Evolutionary conservation across 2,888 invertebrate genomes (phyloP).

Genomic region (Pandemis cinnamomeana): DNA sequence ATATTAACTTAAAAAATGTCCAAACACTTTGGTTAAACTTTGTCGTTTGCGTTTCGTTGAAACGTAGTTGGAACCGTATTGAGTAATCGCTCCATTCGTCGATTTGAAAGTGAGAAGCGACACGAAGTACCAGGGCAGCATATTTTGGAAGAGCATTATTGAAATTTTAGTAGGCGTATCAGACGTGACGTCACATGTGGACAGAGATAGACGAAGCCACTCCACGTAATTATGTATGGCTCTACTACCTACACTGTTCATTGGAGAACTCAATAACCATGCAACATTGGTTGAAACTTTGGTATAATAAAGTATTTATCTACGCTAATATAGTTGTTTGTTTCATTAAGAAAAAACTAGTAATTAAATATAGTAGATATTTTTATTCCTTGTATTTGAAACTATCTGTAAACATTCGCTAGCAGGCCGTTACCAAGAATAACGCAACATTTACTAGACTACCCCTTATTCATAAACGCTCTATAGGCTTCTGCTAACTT

Average conservation of each 20-base stretch:
- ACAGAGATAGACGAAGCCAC: not conserved
- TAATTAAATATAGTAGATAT: no score
- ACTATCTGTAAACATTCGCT: no score
- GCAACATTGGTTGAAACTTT: no score
- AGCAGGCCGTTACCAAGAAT: no score
- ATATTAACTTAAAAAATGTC: not conserved
- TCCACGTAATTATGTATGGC: not conserved
- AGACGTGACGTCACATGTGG: conserved; percentile 27
- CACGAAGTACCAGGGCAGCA: conserved; percentile 49
- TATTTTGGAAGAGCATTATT: conserved; percentile 30
- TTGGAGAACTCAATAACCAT: no score
- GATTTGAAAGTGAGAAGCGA: conserved; percentile 41
- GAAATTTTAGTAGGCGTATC: conserved; percentile 11
- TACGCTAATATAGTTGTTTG: no score
- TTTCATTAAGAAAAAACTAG: no score
- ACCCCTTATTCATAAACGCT: no score
- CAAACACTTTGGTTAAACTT: not conserved
- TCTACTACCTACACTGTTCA: not conserved
- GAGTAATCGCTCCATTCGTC: conserved; percentile 36
- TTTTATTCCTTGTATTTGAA: no score
- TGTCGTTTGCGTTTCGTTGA: not conserved
- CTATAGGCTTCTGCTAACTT: no score
- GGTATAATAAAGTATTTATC: no score
- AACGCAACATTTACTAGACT: no score
- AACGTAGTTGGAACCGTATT: conserved; percentile 6